Conservation (phyloP, 2,888 invertebrate species). For the Microctonus aethiopoides region DNA sequence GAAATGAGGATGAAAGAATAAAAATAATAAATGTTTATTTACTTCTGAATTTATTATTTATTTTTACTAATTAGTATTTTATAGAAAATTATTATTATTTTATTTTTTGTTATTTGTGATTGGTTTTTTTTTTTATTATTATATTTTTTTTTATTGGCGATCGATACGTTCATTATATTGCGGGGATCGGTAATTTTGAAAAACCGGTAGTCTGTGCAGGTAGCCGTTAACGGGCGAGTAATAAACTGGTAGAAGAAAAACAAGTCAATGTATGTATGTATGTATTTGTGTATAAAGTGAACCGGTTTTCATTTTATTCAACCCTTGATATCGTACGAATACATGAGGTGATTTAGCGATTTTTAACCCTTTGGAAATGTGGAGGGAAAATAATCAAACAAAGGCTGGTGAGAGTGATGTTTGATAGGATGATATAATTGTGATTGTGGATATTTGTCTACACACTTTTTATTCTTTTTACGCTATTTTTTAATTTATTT, state of each 20-base stretch:
- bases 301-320: slow-evolving; percentile 31
- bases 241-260: slow-evolving; percentile 23
- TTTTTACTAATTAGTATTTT: neutral
- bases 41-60: neutral
- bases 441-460: neutral
- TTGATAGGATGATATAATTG: neutral
- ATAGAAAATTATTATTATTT: neutral
- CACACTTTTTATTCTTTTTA: neutral
- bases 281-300: slow-evolving; percentile 19
- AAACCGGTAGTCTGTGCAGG: slow-evolving; percentile 29
- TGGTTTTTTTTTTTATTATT: neutral
- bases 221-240: slow-evolving; percentile 27
- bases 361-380: slow-evolving; percentile 2
- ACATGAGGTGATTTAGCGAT: neutral
- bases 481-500: neutral
- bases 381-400: neutral
- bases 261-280: slow-evolving; percentile 14
- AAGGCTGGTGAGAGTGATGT: neutral
- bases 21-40: neutral
- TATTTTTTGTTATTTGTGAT: neutral
- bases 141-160: slow-evolving; percentile 2
- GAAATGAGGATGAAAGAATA: no score
- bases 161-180: neutral
- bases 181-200: slow-evolving; percentile 7
- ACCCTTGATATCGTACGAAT: neutral